A percentile compares a stretch with the other conserved stretches of the same genome.
Conservation (phyloP, 2,888 invertebrate species). For the Troides oblongomaculatus region DNA sequence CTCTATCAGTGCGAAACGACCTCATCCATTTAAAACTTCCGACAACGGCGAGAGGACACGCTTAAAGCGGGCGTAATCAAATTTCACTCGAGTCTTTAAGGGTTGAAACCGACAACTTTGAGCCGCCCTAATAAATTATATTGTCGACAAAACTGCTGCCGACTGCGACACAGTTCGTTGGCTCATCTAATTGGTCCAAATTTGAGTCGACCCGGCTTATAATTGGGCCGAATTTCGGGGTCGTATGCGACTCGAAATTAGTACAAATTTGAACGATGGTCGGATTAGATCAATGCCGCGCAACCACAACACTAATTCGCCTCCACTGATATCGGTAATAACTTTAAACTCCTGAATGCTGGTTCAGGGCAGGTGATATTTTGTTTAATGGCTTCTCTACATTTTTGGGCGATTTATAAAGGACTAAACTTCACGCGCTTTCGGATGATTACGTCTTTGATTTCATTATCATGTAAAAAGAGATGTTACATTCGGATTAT, state of each 20-base stretch:
- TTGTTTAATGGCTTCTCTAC: neutral
- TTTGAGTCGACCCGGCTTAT: slow-evolving; percentile 73
- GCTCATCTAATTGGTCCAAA: slow-evolving; percentile 79
- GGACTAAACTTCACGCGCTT: too few relatives aligned
- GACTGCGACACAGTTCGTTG: slow-evolving; percentile 79
- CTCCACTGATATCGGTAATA: slow-evolving; percentile 68
- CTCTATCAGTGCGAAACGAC: slow-evolving; percentile 42
- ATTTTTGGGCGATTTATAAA: neutral
- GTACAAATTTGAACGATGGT: slow-evolving; percentile 66
- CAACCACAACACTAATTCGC: slow-evolving; percentile 62
- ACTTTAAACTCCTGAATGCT: slow-evolving; percentile 49
- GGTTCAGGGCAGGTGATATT: neutral
- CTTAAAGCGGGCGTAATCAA: slow-evolving; percentile 75
- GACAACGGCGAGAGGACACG: slow-evolving; percentile 64
- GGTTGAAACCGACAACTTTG: slow-evolving; percentile 76
- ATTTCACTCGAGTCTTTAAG: slow-evolving; percentile 78
- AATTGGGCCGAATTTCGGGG: slow-evolving; percentile 66
- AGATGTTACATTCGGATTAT: neutral
- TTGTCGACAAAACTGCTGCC: slow-evolving; percentile 78
- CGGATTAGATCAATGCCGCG: slow-evolving; percentile 57
- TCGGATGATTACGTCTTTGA: too few relatives aligned
- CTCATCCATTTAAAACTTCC: slow-evolving; percentile 69
- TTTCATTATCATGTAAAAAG: too few relatives aligned
- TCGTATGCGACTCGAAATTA: slow-evolving; percentile 70
- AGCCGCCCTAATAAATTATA: slow-evolving; percentile 79